Conservation (phyloP, 2,797 vertebrate genomes). For the Arctocebus calabarensis region DNA sequence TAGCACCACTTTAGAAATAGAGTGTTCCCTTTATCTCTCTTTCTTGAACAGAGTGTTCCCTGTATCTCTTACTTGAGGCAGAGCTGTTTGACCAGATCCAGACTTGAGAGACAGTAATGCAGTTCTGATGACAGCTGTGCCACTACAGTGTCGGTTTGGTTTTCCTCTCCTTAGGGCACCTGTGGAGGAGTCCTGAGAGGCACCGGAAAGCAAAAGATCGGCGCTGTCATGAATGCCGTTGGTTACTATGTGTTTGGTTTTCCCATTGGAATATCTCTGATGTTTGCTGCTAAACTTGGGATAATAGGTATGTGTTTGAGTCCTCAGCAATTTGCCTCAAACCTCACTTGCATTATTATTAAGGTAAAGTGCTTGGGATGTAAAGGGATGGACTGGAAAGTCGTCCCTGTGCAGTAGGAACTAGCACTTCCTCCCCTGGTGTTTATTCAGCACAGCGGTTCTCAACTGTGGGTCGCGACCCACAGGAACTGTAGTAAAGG, state of each 20-base stretch:
- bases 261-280: conserved; percentile 92
- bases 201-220: conserved; percentile 92
- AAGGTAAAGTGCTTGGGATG: not conserved
- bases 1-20: not conserved
- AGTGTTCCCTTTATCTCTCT: not conserved
- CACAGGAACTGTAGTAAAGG: no score
- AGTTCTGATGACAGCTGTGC: rapidly evolving
- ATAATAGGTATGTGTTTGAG: conserved; percentile 89
- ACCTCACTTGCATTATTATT: not conserved
- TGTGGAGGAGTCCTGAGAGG: conserved; percentile 90
- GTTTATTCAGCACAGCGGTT: not conserved
- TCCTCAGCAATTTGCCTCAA: not conserved
- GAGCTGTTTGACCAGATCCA: not conserved
- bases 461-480: no score
- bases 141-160: rapidly evolving
- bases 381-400: not conserved
- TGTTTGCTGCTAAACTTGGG: conserved; percentile 93
- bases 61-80: not conserved
- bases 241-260: conserved; percentile 91
- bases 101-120: no score
- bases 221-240: conserved; percentile 89
- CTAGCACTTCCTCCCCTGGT: not conserved
- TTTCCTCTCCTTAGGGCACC: conserved; percentile 83
- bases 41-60: not conserved
- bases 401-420: not conserved